These are phyloP conservation scores for Aspidoscelis tigris DNA, from an alignment of 2,113 vertebrate genomes.

Conservation along the genomic window DNA sequence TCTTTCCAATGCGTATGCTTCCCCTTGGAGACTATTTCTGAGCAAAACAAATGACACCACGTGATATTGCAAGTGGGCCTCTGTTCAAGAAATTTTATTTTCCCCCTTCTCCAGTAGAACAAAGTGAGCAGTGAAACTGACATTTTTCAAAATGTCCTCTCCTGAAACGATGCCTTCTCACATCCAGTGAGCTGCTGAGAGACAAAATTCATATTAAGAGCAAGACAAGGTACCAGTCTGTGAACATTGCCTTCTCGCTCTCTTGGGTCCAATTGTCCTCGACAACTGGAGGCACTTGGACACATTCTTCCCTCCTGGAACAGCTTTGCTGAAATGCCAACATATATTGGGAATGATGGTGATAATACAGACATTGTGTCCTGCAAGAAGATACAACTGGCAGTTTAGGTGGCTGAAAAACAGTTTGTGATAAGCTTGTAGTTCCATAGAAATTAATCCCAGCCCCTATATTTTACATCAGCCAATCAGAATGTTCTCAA, in stretches of 20 bases:
- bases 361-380: conserved; percentile 54
- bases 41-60: too few species aligned
- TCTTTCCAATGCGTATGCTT: too few species aligned
- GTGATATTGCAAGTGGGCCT: too few species aligned
- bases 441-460: conserved; percentile 74
- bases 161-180: conserved; percentile 25
- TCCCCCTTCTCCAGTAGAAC: conserved; percentile 28
- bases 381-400: conserved; percentile 68
- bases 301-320: conserved; percentile 30
- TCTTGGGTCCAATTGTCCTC: conserved; percentile 56
- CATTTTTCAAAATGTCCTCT: conserved; percentile 21
- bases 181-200: conserved; percentile 19
- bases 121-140: background rate
- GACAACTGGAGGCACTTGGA: conserved; percentile 40
- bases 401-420: conserved; percentile 67
- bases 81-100: background rate
- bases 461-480: conserved; percentile 64
- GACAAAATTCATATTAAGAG: conserved; percentile 42
- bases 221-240: conserved; percentile 43
- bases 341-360: conserved; percentile 19
- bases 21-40: too few species aligned
- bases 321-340: conserved; percentile 58
- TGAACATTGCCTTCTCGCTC: conserved; percentile 33
- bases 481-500: conserved; percentile 69
- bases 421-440: conserved; percentile 68